Evolutionary conservation across 2,888 invertebrate species (phyloP), one percentile per base, ranked within the genome.

Genomic region (Drosophila seclusa): DNA sequence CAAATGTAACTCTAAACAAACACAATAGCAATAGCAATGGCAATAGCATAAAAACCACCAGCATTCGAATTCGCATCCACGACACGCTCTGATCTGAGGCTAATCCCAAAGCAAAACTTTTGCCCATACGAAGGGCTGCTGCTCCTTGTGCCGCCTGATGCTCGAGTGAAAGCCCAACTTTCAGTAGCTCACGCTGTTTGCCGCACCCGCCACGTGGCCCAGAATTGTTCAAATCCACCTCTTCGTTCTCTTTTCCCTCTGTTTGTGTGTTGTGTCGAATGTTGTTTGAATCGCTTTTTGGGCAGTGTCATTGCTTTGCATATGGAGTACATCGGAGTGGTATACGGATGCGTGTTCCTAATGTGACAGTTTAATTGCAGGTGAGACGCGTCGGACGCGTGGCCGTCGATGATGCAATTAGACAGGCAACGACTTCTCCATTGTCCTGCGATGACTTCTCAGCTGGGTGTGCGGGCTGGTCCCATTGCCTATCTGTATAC

Each of bases 301-400:
- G 75, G 63, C 87, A 73, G 75, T 90, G 85, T 82, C 90, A 89
- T 85, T 88, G 69, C 77, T 85, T 85, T 87, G 75, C 82, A 80
- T 76, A 53, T 50, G 49, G 71, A 76, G 63, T 63, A 58, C 61
- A 55, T 49, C 36, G n/a, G 6, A 40, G 50, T 60, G 36, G 50
- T 21, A 58, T 55, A 21, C 54, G 55, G 53, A 66, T 76, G 76
- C 77, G 73, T 87, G 71, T 76, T 61, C 66, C 78, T 89, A 86
- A 90, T 91, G 83, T 91, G 92, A 91, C 92, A 91, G 81, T 89
- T 91, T 91, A 92, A 91, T 92, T 92, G 90, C 91, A 92, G 92
- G 91, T 92, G 92, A 92, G 91, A 78, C 78, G 78, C 82, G 87
- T 7, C 57, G 32, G 71, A 40, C 88, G 83, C 85, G 89, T 86